phyloP scores from a whole-genome alignment of 2,113 vertebrate species.

The Ivindomyrus marchei region DNA sequence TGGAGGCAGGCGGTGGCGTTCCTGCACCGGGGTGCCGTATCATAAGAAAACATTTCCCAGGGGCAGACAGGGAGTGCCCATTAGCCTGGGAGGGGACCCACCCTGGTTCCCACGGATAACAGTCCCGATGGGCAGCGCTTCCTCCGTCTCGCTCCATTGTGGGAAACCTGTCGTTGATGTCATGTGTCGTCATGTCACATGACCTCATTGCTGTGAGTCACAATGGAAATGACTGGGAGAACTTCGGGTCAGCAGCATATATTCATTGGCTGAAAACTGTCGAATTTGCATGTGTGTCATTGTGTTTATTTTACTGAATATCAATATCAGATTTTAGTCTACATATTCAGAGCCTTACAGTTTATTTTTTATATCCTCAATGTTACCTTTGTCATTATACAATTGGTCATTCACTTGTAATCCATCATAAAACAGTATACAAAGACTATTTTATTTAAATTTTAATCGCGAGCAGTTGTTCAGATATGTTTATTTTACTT shows the following conservation, averaged over 20 bases:
- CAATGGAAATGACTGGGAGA: background rate
- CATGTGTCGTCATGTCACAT: background rate
- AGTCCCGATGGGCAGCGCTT: background rate
- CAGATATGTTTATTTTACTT: background rate
- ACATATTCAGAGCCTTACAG: background rate
- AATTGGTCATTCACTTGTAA: background rate
- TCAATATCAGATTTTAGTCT: background rate
- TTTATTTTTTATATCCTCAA: background rate
- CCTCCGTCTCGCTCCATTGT: background rate
- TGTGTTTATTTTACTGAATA: background rate
- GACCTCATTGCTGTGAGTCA: background rate
- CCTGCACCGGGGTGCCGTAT: background rate
- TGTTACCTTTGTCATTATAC: background rate
- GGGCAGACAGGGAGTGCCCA: constrained; percentile 12
- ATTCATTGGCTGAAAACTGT: constrained; percentile 1
- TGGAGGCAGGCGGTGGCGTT: background rate
- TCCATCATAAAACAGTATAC: background rate
- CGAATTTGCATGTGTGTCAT: background rate
- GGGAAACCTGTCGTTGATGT: background rate
- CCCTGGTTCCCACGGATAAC: constrained; percentile 23
- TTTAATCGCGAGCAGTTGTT: background rate
- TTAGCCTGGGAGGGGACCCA: background rate
- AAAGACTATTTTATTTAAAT: background rate
- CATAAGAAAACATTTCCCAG: constrained; percentile 24
- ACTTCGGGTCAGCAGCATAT: background rate